Evolutionary conservation across 2,888 invertebrate species (phyloP).

Genomic region (Sceliomorpha sp.): DNA sequence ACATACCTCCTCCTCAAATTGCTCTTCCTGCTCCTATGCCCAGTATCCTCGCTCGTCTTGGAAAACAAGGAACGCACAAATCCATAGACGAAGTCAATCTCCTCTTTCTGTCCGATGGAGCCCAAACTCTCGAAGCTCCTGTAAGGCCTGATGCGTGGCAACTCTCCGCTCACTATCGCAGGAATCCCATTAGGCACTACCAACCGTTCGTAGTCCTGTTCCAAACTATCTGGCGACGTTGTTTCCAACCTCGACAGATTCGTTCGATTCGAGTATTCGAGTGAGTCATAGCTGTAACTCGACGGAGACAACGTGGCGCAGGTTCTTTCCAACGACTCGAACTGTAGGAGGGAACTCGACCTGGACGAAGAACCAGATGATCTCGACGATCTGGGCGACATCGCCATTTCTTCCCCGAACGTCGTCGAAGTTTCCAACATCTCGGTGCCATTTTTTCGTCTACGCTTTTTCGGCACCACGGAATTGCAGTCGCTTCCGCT

Average conservation of each 20-base stretch:
- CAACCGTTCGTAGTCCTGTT: slow-evolving; percentile 76
- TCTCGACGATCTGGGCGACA: slow-evolving; percentile 79
- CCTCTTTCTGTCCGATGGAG: slow-evolving; percentile 68
- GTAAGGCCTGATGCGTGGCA: slow-evolving; percentile 78
- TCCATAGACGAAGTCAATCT: slow-evolving; percentile 64
- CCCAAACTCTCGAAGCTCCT: slow-evolving; percentile 82
- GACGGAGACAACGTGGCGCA: slow-evolving; percentile 82
- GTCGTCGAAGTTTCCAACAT: slow-evolving; percentile 58
- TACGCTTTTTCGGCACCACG: slow-evolving; percentile 80
- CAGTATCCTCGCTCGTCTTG: slow-evolving; percentile 69
- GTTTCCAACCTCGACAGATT: slow-evolving; percentile 71
- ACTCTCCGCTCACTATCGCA: slow-evolving; percentile 50
- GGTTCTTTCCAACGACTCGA: slow-evolving; percentile 90
- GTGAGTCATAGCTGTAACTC: slow-evolving; percentile 81
- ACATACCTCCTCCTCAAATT: slow-evolving; percentile 46
- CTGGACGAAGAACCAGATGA: slow-evolving; percentile 85
- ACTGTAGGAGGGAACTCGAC: slow-evolving; percentile 91
- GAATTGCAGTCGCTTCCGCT: slow-evolving; percentile 80
- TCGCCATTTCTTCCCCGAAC: slow-evolving; percentile 62
- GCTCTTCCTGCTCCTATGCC: slow-evolving; percentile 58
- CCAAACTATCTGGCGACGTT: slow-evolving; percentile 82
- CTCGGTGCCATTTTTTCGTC: slow-evolving; percentile 67
- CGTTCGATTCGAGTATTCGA: slow-evolving; percentile 79
- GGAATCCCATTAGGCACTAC: slow-evolving; percentile 69
- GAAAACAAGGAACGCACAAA: slow-evolving; percentile 68